phyloP scores from a whole-genome alignment of 92 coral and sea anemone species.

The Zoanthus sansibaricus region DNA sequence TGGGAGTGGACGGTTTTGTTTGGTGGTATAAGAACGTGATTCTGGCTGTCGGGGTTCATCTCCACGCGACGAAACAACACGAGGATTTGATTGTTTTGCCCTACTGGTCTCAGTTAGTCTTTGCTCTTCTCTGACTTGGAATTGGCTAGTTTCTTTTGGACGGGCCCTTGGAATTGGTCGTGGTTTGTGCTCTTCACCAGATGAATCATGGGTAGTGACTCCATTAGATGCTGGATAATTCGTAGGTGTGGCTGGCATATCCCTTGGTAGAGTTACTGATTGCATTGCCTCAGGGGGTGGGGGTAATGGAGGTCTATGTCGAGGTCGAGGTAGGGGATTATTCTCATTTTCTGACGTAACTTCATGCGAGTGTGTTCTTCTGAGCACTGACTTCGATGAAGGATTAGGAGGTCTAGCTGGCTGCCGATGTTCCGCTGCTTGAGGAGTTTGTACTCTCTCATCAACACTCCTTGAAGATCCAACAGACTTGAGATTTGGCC shows the following conservation, averaged over 20 bases:
- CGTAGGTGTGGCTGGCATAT: conserved; percentile 33
- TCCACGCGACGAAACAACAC: neutral
- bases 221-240: conserved; percentile 51
- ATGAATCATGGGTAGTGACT: conserved; percentile 43
- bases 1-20: conserved; percentile 34
- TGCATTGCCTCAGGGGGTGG: conserved; percentile 77
- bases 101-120: conserved; percentile 41
- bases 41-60: conserved; percentile 19
- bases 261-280: conserved; percentile 40
- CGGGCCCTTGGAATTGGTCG: conserved; percentile 68
- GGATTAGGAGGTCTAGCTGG: conserved; percentile 44
- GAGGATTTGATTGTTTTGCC: neutral
- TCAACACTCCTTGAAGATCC: conserved; percentile 11
- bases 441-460: neutral
- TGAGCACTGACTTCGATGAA: conserved; percentile 56
- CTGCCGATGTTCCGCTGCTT: neutral
- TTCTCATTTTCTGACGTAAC: conserved; percentile 26
- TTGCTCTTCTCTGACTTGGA: conserved; percentile 43
- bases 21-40: neutral
- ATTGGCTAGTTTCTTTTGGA: conserved; percentile 54
- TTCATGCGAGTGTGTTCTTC: conserved; percentile 45
- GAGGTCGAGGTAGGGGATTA: conserved; percentile 82
- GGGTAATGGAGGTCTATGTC: conserved; percentile 82
- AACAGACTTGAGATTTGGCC: conserved; percentile 19
- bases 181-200: conserved; percentile 47